Percentiles rank a stretch among this genome's conserved stretches.
phyloP scores from a whole-genome alignment of 35 echinoderm and acorn worm species.

The Heliocidaris tuberculata region DNA sequence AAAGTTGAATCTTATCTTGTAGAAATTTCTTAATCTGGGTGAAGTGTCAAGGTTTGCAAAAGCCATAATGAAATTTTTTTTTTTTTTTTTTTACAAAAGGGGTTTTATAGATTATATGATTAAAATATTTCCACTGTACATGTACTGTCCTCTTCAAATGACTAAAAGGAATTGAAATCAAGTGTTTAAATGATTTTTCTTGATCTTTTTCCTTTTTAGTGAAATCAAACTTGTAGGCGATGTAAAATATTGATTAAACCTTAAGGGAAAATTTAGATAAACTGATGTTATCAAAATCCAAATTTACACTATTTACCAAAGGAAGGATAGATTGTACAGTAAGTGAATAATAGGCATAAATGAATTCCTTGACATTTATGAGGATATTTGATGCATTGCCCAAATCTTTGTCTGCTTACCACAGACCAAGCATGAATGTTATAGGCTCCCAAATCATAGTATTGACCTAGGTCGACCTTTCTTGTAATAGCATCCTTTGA shows the following conservation, averaged over 20 bases:
- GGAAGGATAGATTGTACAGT: neutral
- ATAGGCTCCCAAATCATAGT: neutral
- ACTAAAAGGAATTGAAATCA: neutral
- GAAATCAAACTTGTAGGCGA: too few species aligned
- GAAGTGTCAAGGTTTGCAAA: too few species aligned
- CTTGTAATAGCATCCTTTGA: neutral
- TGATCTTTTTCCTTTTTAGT: too few species aligned
- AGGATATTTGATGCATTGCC: neutral
- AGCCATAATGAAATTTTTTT: too few species aligned
- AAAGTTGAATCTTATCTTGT: too few species aligned
- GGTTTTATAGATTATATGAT: too few species aligned
- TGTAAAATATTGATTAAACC: neutral
- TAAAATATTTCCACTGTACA: too few species aligned
- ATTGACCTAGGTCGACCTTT: neutral
- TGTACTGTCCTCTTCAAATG: too few species aligned
- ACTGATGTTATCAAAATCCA: neutral
- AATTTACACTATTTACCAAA: neutral
- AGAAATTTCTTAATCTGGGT: too few species aligned
- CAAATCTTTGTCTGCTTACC: neutral
- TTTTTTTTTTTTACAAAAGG: too few species aligned
- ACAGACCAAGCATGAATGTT: neutral
- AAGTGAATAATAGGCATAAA: neutral
- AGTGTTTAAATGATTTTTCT: neutral
- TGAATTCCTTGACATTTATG: neutral
- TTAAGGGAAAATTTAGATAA: neutral